phyloP scores from a whole-genome alignment of 2,113 vertebrate species.

The Tinamus guttatus region DNA sequence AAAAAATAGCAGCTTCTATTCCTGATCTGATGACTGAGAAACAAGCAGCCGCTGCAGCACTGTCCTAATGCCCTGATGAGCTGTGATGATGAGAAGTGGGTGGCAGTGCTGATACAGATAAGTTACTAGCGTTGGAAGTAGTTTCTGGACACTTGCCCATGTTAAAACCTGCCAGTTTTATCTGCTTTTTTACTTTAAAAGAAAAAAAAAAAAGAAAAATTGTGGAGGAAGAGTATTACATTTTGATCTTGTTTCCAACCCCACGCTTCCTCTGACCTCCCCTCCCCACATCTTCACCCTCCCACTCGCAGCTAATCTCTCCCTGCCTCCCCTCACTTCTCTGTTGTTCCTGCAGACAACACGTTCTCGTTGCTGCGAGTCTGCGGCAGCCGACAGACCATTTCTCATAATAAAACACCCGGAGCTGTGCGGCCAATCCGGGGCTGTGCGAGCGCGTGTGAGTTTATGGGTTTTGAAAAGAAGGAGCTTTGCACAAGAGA shows the following conservation, averaged over 20 bases:
- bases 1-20: neutral
- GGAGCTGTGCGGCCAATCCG: neutral
- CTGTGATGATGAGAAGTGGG: neutral
- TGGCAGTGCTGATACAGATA: neutral
- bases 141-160: neutral
- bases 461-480: neutral
- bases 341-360: constrained; percentile 15
- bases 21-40: neutral
- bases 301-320: constrained; percentile 32
- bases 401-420: constrained; percentile 55
- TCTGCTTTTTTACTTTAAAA: constrained; percentile 25
- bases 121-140: neutral
- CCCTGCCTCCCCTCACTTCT: neutral
- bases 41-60: neutral
- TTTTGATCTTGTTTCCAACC: constrained; percentile 36
- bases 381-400: constrained; percentile 18
- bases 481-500: neutral
- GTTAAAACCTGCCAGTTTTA: neutral
- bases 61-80: neutral
- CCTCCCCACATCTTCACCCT: neutral
- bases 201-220: neutral
- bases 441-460: rapidly evolving
- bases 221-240: neutral
- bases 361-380: neutral
- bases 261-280: constrained; percentile 31